phyloP scores from a whole-genome alignment of 2,888 invertebrate genomes.

The Cerastis leucographa region DNA sequence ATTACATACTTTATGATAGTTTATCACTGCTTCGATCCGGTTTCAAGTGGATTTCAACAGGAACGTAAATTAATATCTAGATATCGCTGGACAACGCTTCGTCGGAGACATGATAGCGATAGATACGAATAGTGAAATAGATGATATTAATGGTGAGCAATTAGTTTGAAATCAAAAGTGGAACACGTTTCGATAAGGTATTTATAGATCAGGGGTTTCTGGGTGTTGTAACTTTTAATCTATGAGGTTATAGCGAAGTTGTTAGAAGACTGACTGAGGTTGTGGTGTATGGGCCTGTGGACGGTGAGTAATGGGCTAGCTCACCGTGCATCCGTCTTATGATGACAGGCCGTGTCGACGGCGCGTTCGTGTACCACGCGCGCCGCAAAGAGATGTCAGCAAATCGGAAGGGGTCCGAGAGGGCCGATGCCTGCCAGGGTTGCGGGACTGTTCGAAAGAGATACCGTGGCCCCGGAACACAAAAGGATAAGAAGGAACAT shows the following conservation, averaged over 20 bases:
- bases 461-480: too few relatives aligned
- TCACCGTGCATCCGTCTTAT: too few relatives aligned
- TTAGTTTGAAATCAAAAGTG: conserved; percentile 49
- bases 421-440: too few relatives aligned
- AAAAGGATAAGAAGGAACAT: too few relatives aligned
- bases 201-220: conserved; percentile 20
- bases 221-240: conserved; percentile 12
- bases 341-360: too few relatives aligned
- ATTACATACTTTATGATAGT: conserved; percentile 44
- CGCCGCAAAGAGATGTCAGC: too few relatives aligned
- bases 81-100: conserved; percentile 41
- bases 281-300: background rate
- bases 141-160: conserved; percentile 47
- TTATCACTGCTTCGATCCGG: conserved; percentile 38
- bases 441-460: too few relatives aligned
- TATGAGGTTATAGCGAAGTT: background rate
- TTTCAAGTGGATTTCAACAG: conserved; percentile 36
- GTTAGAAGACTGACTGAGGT: background rate
- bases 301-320: too few relatives aligned
- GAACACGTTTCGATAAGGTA: conserved; percentile 43
- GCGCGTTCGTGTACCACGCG: too few relatives aligned
- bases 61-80: conserved; percentile 46
- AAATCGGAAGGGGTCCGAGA: too few relatives aligned
- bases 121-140: conserved; percentile 33
- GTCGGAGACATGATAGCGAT: conserved; percentile 18